Base-by-base conservation (phyloP, 1,140 invertebrate species). In the Solenopsis invicta region DNA sequence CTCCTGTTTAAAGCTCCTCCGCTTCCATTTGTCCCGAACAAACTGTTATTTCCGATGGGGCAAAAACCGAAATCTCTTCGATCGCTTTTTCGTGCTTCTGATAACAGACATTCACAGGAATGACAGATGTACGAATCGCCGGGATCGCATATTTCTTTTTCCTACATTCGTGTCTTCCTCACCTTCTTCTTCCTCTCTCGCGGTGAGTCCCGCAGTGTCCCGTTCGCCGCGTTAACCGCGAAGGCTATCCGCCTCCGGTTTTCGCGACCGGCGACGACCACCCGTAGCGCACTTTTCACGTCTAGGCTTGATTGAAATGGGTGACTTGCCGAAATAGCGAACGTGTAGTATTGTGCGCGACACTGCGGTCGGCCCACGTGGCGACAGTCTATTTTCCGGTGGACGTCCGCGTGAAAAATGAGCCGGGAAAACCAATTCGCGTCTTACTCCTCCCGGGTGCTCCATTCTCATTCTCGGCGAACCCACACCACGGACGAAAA, bases 311-410 rank as follows among this genome's bases (percentile, higher is more conserved):
- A 91, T 91, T 91, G 91, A 90, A 91, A 91, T 41, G 77, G 82
- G 88, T 91, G 90, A 91, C 91, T 91, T 90, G 91, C 91, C 90
- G 81, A 91, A 91, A 91, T 80, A 72, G 50, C 78, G 24, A 62
- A 75, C 54, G 86, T 89, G 85, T 89, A 56, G 72, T 87, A 91
- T 89, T 88, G 81, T 89, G 62, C 75, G 56, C 77, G 85, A 89
- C 76, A 72, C 61, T 77, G 41, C 54, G 85, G 13, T 21, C 45
- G 59, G 71, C 18, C 54, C 75, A 34, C 24, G 48, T 71, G 5
- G 52, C 86, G 71, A 62, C 80, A 87, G 71, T 91, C 90, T 89
- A 91, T 91, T 91, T 88, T 82, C 72, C 86, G 59, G 50, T 62
- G 71, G 56, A 71, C 88, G 34, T 74, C 66, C 82, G 82, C 62